Evolutionary conservation across 2,113 vertebrate genomes (phyloP).

Genomic region (human (Homo sapiens)): DNA sequence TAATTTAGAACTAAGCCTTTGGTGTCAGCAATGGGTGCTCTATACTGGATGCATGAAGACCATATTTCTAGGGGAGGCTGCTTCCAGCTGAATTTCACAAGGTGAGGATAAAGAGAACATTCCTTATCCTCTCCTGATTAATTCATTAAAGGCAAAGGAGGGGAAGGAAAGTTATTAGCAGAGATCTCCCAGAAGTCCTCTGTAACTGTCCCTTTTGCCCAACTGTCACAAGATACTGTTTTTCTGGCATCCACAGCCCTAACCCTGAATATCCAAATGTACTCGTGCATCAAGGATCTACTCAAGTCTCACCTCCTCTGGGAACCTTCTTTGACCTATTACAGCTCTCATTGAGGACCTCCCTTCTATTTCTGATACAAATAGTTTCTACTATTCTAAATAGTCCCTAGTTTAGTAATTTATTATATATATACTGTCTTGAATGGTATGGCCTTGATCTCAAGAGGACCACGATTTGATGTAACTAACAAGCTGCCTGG

Average conservation of each 20-base stretch:
- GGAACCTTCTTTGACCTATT: neutral
- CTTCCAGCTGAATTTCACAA: neutral
- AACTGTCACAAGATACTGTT: neutral
- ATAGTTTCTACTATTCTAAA: no score
- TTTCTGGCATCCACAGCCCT: neutral
- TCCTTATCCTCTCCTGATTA: neutral
- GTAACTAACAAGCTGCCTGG: neutral
- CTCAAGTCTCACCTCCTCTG: neutral
- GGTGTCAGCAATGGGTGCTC: neutral
- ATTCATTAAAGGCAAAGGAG: neutral
- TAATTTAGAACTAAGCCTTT: conserved; percentile 45
- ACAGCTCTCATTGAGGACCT: neutral
- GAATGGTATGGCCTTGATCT: neutral
- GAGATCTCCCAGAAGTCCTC: neutral
- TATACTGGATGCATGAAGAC: neutral
- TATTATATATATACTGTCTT: neutral
- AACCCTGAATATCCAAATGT: neutral
- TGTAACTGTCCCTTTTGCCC: neutral
- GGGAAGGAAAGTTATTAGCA: neutral
- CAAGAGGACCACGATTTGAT: neutral
- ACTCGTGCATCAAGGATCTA: neutral
- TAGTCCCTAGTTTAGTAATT: neutral
- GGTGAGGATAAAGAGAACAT: neutral
- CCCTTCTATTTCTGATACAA: neutral
- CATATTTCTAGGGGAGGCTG: neutral